Base-by-base conservation (phyloP, 1,140 invertebrate species). In the Drosophila lowei region DNA sequence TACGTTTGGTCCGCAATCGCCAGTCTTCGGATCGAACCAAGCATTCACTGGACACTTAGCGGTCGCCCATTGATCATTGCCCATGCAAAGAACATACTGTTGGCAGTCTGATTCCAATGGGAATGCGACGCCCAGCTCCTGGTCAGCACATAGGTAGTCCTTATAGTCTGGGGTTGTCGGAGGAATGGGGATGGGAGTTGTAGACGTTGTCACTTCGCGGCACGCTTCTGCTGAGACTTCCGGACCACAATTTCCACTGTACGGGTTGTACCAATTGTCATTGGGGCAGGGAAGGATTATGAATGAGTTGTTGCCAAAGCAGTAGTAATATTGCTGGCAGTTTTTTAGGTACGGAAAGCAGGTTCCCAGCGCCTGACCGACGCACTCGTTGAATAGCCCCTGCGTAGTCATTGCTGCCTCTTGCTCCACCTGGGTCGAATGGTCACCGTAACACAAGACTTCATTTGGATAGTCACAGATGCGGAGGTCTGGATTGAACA, bases 1-100 rank as follows among this genome's bases (percentile, higher is more conserved):
- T 5, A 89, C 73, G 50, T 79, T 57, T 3, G 70, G 70, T 0
- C 84, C 84, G 60, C 84, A 89, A 15, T 56, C 50, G 8, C 79
- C 77, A 3, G 48, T 48, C 15, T 47, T 49, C 8, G 84, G 84
- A 59, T 89, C 63, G 23, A 77, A 89, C 72, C 77, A 88, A 2
- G 84, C 49, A 54, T 79, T 79, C 0, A 47, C 6, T 8, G 79
- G 78, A 42, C 84, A 89, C 7, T 61, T 61, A 3, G 67, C 63
- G 1, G 54, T 47, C 0, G 48, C n/a, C 6, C 59, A 83, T 16
- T 61, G 28, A n/a, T 74, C 83, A 48, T 60, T 57, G 5, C 73
- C 73, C 16, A 77, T 60, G 48, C 84, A 89, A 7, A 74, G 15
- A n/a, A 74, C 65, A 42, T 89, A 89, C 23, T 74, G 34, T 11